Conservation (phyloP, 2,797 vertebrate genomes). For the Sebastiscus albofasciatus region DNA sequence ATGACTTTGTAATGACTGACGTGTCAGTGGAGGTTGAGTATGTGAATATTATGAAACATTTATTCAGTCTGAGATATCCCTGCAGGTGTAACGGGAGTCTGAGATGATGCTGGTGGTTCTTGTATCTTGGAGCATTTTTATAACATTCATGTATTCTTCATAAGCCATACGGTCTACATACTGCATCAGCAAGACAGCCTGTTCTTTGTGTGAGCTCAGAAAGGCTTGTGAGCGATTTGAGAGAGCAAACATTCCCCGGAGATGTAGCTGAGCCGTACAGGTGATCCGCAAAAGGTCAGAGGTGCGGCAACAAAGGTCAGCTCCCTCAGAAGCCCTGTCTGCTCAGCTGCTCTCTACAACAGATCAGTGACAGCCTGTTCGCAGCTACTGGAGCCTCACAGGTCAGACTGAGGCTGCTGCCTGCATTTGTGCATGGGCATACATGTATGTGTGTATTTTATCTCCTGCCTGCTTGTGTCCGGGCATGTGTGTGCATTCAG, state of each 20-base stretch:
- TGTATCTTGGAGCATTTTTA: background rate
- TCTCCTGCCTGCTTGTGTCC: background rate
- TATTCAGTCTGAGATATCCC: background rate
- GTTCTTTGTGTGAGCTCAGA: conserved; percentile 30
- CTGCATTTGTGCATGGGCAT: conserved; percentile 3
- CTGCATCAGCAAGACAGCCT: conserved; percentile 7
- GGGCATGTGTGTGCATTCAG: background rate
- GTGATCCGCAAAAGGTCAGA: conserved; percentile 53
- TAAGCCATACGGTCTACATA: background rate
- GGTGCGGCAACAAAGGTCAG: conserved; percentile 44
- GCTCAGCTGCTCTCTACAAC: conserved; percentile 14
- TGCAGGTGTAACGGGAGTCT: background rate
- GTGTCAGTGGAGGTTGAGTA: background rate
- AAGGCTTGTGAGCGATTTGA: conserved; percentile 22
- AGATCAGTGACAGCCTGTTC: conserved; percentile 34
- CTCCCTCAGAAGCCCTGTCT: conserved; percentile 21
- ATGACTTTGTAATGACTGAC: conserved; percentile 1
- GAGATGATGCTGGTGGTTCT: background rate
- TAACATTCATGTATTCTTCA: conserved; percentile 21
- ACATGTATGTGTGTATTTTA: background rate
- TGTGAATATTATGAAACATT: conserved; percentile 1
- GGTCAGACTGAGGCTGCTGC: conserved; percentile 12
- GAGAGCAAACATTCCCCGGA: conserved; percentile 33
- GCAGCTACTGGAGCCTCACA: conserved; percentile 9
- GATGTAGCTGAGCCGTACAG: conserved; percentile 25